phyloP scores from a whole-genome alignment of 1,140 invertebrate genomes.

The Neodiprion fabricii region DNA sequence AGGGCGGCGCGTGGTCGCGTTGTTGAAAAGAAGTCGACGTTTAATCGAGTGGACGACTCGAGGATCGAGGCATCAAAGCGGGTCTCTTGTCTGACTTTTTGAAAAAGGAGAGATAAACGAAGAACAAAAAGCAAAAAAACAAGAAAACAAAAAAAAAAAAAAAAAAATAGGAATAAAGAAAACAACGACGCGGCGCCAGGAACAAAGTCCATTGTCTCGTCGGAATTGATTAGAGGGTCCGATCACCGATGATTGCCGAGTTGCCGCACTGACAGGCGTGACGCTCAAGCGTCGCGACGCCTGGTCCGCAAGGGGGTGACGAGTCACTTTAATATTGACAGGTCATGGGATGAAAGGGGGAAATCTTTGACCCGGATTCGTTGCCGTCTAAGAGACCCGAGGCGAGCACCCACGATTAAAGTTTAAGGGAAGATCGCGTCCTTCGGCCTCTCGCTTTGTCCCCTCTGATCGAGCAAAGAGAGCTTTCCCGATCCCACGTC shows the following conservation, averaged over 20 bases:
- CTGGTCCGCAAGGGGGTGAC: too few relatives aligned
- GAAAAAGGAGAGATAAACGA: neutral
- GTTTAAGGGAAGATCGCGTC: neutral
- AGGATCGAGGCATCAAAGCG: neutral
- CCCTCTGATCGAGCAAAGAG: too few relatives aligned
- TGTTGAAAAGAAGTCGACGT: neutral
- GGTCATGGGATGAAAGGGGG: too few relatives aligned
- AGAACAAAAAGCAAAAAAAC: conserved; percentile 1
- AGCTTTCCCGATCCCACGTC: too few relatives aligned
- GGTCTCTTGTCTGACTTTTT: neutral
- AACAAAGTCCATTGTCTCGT: neutral
- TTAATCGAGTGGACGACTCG: neutral
- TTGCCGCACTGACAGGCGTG: too few relatives aligned
- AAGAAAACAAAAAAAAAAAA: neutral
- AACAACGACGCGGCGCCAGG: neutral
- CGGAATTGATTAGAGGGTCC: neutral
- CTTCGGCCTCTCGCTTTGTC: neutral
- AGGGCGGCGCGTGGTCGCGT: neutral
- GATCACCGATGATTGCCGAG: neutral
- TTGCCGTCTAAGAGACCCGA: neutral
- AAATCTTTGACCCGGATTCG: too few relatives aligned
- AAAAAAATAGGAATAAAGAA: too few relatives aligned
- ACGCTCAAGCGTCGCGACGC: too few relatives aligned
- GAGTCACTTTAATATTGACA: too few relatives aligned
- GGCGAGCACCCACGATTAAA: neutral